phyloP scores from a whole-genome alignment of 2,113 vertebrate genomes.

The Macquaria ambigua region DNA sequence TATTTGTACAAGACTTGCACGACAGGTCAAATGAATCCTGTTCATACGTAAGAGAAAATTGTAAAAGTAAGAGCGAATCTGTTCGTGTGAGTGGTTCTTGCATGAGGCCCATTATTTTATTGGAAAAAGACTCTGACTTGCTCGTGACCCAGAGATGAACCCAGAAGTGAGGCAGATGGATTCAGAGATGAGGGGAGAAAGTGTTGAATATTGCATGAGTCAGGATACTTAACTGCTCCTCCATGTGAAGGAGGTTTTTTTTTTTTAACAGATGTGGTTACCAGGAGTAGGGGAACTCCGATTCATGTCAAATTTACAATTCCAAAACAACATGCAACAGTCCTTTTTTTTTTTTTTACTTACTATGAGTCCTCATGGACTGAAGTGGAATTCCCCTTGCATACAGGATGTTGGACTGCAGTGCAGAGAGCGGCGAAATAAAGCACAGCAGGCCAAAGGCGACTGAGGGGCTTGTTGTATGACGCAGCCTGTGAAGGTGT shows the following conservation, averaged over 20 bases:
- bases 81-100: neutral
- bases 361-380: conserved; percentile 1
- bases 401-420: conserved; percentile 46
- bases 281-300: conserved; percentile 27
- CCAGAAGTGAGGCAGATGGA: conserved; percentile 45
- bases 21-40: neutral
- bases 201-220: conserved; percentile 64
- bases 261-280: conserved; percentile 24
- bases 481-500: neutral
- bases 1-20: neutral
- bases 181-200: conserved; percentile 29
- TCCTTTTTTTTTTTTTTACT: neutral
- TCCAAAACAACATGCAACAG: conserved; percentile 30
- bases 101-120: neutral
- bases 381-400: conserved; percentile 63
- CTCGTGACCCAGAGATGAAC: conserved; percentile 58
- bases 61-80: neutral
- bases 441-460: conserved; percentile 17
- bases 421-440: neutral
- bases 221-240: conserved; percentile 10
- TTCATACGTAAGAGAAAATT: neutral
- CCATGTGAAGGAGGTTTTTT: conserved; percentile 20
- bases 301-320: neutral
- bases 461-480: neutral
- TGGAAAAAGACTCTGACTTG: neutral